Base-by-base conservation (phyloP, 1,140 invertebrate species). In the Philotrypesis tridentata region DNA sequence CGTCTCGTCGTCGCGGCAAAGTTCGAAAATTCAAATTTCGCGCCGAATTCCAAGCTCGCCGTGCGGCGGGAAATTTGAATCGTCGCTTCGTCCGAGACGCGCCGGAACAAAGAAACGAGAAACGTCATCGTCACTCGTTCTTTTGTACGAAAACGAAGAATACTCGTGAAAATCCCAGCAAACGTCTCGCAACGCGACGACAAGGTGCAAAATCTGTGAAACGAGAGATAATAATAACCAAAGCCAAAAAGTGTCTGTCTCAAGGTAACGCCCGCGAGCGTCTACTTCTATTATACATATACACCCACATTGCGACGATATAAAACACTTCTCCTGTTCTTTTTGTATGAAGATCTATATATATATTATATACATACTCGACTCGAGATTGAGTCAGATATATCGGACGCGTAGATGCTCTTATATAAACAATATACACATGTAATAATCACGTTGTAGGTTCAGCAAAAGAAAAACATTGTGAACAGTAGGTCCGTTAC, bases 181-280 rank as follows among this genome's bases (percentile, higher is more conserved):
- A 68, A 29, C 17, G 33, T 68, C 25, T 68, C 60, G n/a, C n/a
- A n/a, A n/a, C 1, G n/a, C 17, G 8, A 61, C 17, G 6, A 25
- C 25, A 29, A 65, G 11, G 25, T 29, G 9, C 23, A 25, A 71
- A 21, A 71, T 37, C 29, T 70, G n/a, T 70, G n/a, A 70, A 5
- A 37, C 5, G 67, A 37, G 21, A 55, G 48, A 55, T 55, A 65
- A 65, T 27, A 29, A 65, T 27, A 12, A 65, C 9, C 3, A 65
- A 65, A 65, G 27, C 63, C 27, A 70, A 72, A 72, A 73, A 48
- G 71, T 73, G 71, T 73, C 71, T 60, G 60, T 60, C 43, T 73
- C 43, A 29, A 48, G 71, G 23, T 48, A 21, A 17, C 7, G 48
- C 25, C 31, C 25, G 61, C 11, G 61, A 65, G 67, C 67, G 70